phyloP scores from a whole-genome alignment of 2,888 invertebrate genomes.

The Tridacna crocea region DNA sequence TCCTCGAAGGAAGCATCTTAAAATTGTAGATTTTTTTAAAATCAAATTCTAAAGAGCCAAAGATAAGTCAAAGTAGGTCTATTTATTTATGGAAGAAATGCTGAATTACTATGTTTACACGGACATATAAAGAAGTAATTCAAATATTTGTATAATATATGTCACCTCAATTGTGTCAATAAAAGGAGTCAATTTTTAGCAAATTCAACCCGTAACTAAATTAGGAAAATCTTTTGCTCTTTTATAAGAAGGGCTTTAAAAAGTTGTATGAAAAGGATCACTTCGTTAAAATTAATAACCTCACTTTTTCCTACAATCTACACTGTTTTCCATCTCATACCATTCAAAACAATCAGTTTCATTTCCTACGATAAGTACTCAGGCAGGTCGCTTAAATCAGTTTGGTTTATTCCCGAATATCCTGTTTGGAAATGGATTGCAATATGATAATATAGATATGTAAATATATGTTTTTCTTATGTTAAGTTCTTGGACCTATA shows the following conservation, averaged over 20 bases:
- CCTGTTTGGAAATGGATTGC: too few relatives aligned
- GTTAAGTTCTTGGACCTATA: too few relatives aligned
- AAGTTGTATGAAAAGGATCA: background rate
- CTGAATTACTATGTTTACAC: background rate
- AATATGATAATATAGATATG: too few relatives aligned
- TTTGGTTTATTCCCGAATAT: too few relatives aligned
- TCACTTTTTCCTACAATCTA: background rate
- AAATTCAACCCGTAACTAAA: background rate
- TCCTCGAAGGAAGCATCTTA: background rate
- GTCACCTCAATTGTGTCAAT: constrained; percentile 15
- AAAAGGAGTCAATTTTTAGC: background rate
- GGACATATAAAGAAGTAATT: constrained; percentile 4
- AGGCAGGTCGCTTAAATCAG: too few relatives aligned
- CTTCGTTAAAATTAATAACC: background rate
- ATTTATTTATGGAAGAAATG: too few relatives aligned
- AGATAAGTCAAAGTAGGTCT: too few relatives aligned
- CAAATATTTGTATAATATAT: constrained; percentile 20
- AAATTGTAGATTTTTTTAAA: too few relatives aligned
- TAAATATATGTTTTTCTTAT: background rate
- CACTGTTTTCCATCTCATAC: background rate
- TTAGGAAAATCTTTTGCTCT: background rate
- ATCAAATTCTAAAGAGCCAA: too few relatives aligned
- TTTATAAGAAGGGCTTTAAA: background rate
- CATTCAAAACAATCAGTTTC: too few relatives aligned
- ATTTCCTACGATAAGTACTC: too few relatives aligned